Percentiles rank a stretch among this genome's conserved stretches.
Evolutionary conservation across 2,797 vertebrate genomes (phyloP).

Genomic region (Lacerta agilis): DNA sequence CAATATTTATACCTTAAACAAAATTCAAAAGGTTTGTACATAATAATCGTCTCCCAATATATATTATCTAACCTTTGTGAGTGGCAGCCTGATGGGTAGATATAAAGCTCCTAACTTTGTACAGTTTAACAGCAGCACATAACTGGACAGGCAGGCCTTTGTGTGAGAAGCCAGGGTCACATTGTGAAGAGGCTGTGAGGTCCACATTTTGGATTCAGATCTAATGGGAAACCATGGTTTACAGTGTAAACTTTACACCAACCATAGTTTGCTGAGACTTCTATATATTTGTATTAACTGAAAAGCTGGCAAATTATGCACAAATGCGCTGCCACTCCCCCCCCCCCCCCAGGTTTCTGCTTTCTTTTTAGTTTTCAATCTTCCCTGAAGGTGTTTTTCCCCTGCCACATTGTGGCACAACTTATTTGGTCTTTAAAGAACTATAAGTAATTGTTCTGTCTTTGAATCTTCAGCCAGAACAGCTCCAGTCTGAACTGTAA

Average conservation of each 20-base stretch:
- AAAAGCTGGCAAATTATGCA: neutral
- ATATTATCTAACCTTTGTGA: neutral
- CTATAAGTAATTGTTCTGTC: slow-evolving; percentile 9
- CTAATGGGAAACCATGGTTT: neutral
- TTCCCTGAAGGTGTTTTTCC: neutral
- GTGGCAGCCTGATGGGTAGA: neutral
- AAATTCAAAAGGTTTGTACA: neutral
- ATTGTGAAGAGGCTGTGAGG: neutral
- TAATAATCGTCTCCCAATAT: neutral
- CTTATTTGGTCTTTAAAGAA: neutral
- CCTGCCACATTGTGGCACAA: neutral
- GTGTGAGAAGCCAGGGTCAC: neutral
- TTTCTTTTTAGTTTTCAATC: neutral
- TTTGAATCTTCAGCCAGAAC: slow-evolving; percentile 36
- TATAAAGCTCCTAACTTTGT: neutral
- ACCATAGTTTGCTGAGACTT: neutral
- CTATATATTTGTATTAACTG: neutral
- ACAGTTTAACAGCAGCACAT: neutral
- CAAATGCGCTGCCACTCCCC: neutral
- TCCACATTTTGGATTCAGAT: neutral
- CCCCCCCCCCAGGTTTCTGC: neutral
- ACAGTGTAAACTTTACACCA: neutral
- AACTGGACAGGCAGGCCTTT: neutral
- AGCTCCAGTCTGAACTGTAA: slow-evolving; percentile 2
- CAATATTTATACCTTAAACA: neutral